These are phyloP conservation scores for Drosophila equinoxialis DNA, from an alignment of 1,140 invertebrate species.

Conservation along the genomic window DNA sequence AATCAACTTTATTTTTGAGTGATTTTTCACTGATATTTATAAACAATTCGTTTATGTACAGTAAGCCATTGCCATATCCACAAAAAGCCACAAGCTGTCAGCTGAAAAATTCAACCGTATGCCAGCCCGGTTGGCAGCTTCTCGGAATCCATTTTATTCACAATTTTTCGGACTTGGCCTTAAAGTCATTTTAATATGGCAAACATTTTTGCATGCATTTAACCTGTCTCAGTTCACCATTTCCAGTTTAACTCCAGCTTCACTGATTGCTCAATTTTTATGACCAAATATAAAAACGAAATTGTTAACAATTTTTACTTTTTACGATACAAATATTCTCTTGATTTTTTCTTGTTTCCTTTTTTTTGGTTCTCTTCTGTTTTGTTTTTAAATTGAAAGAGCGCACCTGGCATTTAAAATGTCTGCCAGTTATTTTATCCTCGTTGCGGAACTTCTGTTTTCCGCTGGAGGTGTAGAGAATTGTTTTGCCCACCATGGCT, in stretches of 20 bases:
- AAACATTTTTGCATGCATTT: neutral
- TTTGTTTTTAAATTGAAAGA: slow-evolving; percentile 1
- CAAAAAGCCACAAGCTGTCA: neutral
- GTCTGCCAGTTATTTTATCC: neutral
- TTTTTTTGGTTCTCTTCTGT: neutral
- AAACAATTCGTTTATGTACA: neutral
- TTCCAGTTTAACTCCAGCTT: slow-evolving; percentile 9
- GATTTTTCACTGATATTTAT: neutral
- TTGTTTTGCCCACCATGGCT: neutral
- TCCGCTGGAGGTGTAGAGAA: neutral
- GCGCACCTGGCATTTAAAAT: slow-evolving; percentile 18
- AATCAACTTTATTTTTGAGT: neutral
- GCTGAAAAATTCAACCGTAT: neutral
- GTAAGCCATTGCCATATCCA: neutral
- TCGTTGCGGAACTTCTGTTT: neutral
- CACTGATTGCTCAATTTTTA: slow-evolving; percentile 39
- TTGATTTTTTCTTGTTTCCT: neutral
- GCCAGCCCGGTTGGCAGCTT: neutral
- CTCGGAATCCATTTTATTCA: neutral
- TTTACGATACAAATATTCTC: slow-evolving; percentile 1
- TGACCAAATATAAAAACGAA: slow-evolving; percentile 20
- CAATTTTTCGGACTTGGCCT: neutral
- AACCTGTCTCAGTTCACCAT: neutral
- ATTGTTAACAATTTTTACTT: slow-evolving; percentile 15
- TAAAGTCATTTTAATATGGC: slow-evolving; percentile 2